Percentiles rank a stretch among this genome's conserved stretches.
Conservation (phyloP, 2,113 vertebrate genomes). For the Lophotis ruficrista region DNA sequence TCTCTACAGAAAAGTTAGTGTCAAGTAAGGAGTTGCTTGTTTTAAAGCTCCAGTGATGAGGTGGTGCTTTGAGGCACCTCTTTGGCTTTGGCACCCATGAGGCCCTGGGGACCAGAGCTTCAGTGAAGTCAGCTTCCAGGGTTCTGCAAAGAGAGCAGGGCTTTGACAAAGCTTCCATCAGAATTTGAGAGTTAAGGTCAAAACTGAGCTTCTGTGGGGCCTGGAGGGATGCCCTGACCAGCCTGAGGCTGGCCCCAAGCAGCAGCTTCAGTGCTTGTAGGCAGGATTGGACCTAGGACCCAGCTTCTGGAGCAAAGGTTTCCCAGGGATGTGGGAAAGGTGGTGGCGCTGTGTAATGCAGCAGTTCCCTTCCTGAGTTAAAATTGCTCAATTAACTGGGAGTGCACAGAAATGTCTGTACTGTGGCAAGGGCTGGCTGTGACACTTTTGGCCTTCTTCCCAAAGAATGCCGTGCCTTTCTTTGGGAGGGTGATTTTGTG, state of each 20-base stretch:
- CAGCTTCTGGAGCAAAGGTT: background rate
- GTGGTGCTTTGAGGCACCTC: background rate
- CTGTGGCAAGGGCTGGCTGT: background rate
- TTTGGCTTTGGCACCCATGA: background rate
- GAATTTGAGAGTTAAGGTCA: background rate
- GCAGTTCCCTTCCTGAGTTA: background rate
- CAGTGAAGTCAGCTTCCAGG: background rate
- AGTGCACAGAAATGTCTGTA: background rate
- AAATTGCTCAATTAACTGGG: background rate
- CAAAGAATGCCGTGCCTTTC: background rate
- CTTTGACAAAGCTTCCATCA: background rate
- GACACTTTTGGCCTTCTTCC: background rate
- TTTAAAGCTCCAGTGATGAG: background rate
- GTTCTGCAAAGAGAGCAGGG: background rate
- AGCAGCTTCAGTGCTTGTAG: background rate
- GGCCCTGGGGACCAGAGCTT: background rate
- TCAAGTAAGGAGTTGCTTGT: background rate
- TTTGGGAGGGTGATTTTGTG: background rate
- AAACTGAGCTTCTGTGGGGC: background rate
- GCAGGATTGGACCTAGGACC: no score
- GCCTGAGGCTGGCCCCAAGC: background rate
- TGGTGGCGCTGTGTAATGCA: fast-evolving
- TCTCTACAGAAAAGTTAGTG: background rate
- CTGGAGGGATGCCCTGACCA: background rate
- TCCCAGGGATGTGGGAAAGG: background rate